Base-by-base conservation (phyloP, 92 coral and sea anemone genomes). In the Muricea muricata region DNA sequence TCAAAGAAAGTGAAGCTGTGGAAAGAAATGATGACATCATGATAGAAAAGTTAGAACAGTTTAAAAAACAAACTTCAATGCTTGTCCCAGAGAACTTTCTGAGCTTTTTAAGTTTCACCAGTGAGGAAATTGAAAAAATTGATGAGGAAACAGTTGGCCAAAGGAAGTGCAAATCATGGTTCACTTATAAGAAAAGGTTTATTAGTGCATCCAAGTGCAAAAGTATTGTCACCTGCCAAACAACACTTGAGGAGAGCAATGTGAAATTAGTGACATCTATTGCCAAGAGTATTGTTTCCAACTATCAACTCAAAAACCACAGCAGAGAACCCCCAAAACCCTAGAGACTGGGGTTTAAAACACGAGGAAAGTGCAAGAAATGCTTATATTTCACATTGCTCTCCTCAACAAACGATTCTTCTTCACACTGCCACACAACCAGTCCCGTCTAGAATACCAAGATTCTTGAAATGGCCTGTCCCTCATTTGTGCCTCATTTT, bases 161-260 rank as follows among this genome's bases (percentile, higher is more conserved):
- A 63, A 87, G 88, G 91, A 78, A 92, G 67, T 87, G 89, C 73
- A 58, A 92, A 78, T 91, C 85, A 50, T 90, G 93, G 90, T 81
- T 84, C 48, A 25, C 61, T 11, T 80, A 73, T 32, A 87, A 83
- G 88, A 73, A 91, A 84, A 93, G 93, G 67, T 90, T 90, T 55
- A 87, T 92, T 35, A 79, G 91, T 82, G 95, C 95, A 48, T 90
- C 91, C 70, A 90, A 82, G 46, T 86, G 91, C 84, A 84, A 90
- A 29, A 83, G 85, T 75, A 89, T 92, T 69, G 87, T 82, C 57
- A 92, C 93, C 82, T 76, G 91, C 31, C 95, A 92, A 74, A 79
- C 46, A 56, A 54, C 91, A 79, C 85, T 75, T 20, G 66, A 58
- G 32, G 24, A 58, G 32, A 26, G 66, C 66, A 58, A 58, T 8